Evolutionary conservation across 2,888 invertebrate genomes (phyloP).

Genomic region (Linnaemya tessellans): DNA sequence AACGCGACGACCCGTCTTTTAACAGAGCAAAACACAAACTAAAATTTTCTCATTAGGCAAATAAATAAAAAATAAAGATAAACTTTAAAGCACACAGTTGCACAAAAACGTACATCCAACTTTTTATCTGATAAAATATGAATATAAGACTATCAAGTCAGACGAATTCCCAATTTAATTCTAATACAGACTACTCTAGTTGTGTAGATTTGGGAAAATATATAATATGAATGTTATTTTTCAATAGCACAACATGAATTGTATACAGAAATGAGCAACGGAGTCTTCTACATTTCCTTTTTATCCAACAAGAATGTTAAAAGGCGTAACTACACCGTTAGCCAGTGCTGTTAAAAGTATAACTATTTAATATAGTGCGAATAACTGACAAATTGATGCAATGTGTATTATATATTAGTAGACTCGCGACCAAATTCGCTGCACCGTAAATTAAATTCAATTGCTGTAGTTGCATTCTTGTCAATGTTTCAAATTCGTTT

Average conservation of each 20-base stretch:
- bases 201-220: background rate
- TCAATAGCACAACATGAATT: background rate
- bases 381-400: too few relatives aligned
- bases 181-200: background rate
- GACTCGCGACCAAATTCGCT: too few relatives aligned
- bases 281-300: slow-evolving; percentile 55
- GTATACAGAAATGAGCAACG: slow-evolving; percentile 43
- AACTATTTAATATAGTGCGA: background rate
- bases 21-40: slow-evolving; percentile 73
- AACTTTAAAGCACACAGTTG: slow-evolving; percentile 46
- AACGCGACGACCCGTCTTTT: slow-evolving; percentile 63
- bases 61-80: slow-evolving; percentile 22
- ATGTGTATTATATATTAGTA: too few relatives aligned
- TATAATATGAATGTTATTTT: background rate
- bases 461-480: too few relatives aligned
- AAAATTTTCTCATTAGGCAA: slow-evolving; percentile 59
- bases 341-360: slow-evolving; percentile 11
- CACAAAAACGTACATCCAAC: background rate
- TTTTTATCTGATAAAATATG: background rate
- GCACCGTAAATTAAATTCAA: too few relatives aligned
- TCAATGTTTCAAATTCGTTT: too few relatives aligned
- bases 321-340: slow-evolving; percentile 23
- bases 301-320: slow-evolving; percentile 32
- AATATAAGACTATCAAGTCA: background rate
- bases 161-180: background rate